Percentiles rank a stretch among this genome's conserved stretches.
Conservation (phyloP, 1,140 invertebrate species). For the Popillia japonica region DNA sequence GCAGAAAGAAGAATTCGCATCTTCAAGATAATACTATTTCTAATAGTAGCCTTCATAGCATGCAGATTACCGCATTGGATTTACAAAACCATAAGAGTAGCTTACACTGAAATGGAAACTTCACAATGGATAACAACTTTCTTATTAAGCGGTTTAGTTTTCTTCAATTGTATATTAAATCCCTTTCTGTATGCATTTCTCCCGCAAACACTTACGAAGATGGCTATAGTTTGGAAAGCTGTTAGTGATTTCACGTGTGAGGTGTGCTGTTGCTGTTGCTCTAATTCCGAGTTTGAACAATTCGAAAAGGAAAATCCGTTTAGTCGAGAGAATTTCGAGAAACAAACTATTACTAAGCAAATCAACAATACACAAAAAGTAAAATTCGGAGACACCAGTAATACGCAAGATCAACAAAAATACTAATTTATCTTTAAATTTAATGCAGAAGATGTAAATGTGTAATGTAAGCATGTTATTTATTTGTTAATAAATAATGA, state of each 20-base stretch:
- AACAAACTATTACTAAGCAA: not conserved
- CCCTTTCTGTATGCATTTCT: constrained; percentile 68
- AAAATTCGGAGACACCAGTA: not conserved
- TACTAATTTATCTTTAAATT: not conserved
- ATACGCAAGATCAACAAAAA: not conserved
- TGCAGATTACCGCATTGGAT: constrained; percentile 66
- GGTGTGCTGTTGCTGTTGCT: constrained; percentile 56
- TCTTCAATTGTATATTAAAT: constrained; percentile 65
- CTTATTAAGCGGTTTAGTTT: constrained; percentile 60
- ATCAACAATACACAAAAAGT: not conserved
- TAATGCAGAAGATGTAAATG: not conserved
- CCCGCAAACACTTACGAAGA: constrained; percentile 60
- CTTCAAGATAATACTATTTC: constrained; percentile 64
- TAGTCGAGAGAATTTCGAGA: constrained; percentile 38
- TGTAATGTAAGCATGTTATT: not conserved
- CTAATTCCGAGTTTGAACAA: constrained; percentile 54
- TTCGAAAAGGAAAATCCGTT: constrained; percentile 56
- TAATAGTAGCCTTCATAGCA: constrained; percentile 64
- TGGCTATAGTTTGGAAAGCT: constrained; percentile 28
- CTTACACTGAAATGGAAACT: constrained; percentile 53
- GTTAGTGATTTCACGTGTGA: constrained; percentile 49
- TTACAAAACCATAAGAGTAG: constrained; percentile 61
- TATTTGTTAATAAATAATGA: too few species aligned
- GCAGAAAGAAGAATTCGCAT: constrained; percentile 63
- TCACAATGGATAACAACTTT: constrained; percentile 61